Evolutionary conservation across 1,140 invertebrate species (phyloP).

Genomic region (Eurytemora carolleeae): DNA sequence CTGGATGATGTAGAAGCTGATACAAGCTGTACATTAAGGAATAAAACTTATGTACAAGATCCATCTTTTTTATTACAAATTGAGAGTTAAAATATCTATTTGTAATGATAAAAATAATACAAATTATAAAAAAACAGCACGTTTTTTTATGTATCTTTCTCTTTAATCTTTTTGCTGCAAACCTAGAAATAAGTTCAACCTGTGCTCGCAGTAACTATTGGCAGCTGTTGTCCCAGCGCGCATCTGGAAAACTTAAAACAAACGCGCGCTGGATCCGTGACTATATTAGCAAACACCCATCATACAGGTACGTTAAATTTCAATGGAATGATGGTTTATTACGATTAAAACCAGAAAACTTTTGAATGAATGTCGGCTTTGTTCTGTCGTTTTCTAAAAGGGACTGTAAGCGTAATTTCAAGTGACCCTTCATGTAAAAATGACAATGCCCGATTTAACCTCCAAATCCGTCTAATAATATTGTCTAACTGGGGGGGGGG

Average conservation of each 20-base stretch:
- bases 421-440: too few relatives aligned
- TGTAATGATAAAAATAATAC: too few relatives aligned
- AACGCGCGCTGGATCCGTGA: conserved; percentile 78
- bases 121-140: too few relatives aligned
- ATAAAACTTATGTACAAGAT: too few relatives aligned
- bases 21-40: not conserved
- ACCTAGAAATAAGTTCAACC: conserved; percentile 86
- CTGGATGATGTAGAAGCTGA: not conserved
- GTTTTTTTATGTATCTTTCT: too few relatives aligned
- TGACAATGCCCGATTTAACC: not conserved
- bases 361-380: not conserved
- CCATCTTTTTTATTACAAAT: too few relatives aligned
- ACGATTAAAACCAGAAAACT: too few relatives aligned
- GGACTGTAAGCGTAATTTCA: not conserved
- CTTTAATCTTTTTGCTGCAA: conserved; percentile 68
- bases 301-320: conserved; percentile 39
- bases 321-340: not conserved
- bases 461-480: conserved; percentile 2
- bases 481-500: conserved; percentile 6
- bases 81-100: too few relatives aligned
- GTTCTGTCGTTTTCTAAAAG: not conserved
- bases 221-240: conserved; percentile 71
- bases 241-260: conserved; percentile 62
- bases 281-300: conserved; percentile 67
- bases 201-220: conserved; percentile 94